A percentile compares a stretch with the other conserved stretches of the same genome.
Conservation (phyloP, 2,113 vertebrate genomes). For the Egretta garzetta region DNA sequence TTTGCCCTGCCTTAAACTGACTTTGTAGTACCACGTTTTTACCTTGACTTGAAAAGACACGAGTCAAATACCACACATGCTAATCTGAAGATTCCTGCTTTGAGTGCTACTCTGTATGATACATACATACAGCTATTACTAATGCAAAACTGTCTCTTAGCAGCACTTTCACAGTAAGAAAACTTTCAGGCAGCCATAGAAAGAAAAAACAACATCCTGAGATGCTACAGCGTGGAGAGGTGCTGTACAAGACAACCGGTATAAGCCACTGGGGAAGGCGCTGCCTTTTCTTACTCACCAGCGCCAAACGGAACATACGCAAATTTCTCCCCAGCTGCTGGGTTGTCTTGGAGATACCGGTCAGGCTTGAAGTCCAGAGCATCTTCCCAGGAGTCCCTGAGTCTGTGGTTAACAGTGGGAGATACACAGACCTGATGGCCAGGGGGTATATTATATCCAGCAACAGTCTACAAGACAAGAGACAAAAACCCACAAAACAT, state of each 20-base stretch:
- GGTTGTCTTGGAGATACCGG: constrained; percentile 89
- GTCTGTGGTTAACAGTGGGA: constrained; percentile 94
- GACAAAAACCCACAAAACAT: neutral
- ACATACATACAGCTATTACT: neutral
- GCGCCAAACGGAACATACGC: constrained; percentile 94
- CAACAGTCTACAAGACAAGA: constrained; percentile 77
- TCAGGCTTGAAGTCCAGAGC: constrained; percentile 88
- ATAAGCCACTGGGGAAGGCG: neutral
- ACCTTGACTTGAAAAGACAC: neutral
- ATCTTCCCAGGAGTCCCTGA: constrained; percentile 85
- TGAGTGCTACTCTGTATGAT: neutral
- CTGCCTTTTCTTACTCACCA: constrained; percentile 73
- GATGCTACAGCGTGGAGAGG: accelerated
- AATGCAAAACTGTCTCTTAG: neutral
- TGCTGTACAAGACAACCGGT: accelerated
- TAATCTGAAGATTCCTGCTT: neutral
- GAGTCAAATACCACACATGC: neutral
- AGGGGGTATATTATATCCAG: constrained; percentile 89
- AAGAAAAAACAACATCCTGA: neutral
- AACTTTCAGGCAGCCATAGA: neutral
- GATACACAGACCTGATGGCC: constrained; percentile 98
- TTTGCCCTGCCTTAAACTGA: neutral
- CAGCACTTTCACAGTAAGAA: neutral
- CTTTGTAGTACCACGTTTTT: neutral
- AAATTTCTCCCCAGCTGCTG: constrained; percentile 89